Evolutionary conservation across 2,113 vertebrate species (phyloP).

Genomic region (Empidonax alnorum): DNA sequence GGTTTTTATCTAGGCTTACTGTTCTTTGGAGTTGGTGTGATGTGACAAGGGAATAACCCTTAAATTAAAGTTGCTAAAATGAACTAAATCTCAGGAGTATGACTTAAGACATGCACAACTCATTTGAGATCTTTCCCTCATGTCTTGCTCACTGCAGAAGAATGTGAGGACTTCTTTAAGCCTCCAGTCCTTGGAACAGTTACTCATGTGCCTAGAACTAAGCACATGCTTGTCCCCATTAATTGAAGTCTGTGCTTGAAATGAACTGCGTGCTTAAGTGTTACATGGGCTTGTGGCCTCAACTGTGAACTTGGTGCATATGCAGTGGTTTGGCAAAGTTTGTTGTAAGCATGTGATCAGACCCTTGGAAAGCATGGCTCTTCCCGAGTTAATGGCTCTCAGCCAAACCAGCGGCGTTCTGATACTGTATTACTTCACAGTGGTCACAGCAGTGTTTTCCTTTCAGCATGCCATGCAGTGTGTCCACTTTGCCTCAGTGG

Average conservation of each 20-base stretch:
- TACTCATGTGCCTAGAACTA: background rate
- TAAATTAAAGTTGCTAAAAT: background rate
- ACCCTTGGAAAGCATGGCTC: background rate
- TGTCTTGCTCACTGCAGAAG: background rate
- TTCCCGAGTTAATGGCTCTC: background rate
- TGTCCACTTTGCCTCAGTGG: background rate
- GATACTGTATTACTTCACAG: background rate
- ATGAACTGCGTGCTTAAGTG: conserved; percentile 5
- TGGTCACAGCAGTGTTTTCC: background rate
- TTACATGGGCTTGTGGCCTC: background rate
- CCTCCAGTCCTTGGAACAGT: background rate
- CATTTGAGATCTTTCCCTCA: background rate
- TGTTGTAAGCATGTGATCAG: background rate
- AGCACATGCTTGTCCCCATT: background rate
- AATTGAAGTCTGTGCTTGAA: background rate
- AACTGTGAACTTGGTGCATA: background rate
- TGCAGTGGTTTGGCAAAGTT: background rate
- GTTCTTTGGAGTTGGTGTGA: background rate
- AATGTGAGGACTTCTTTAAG: background rate
- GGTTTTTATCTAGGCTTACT: background rate
- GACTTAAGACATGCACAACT: background rate
- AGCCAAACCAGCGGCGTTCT: background rate
- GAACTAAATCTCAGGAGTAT: background rate
- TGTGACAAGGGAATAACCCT: background rate
- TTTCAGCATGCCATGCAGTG: background rate